phyloP scores from a whole-genome alignment of 2,888 invertebrate species.

The Protula sp. region DNA sequence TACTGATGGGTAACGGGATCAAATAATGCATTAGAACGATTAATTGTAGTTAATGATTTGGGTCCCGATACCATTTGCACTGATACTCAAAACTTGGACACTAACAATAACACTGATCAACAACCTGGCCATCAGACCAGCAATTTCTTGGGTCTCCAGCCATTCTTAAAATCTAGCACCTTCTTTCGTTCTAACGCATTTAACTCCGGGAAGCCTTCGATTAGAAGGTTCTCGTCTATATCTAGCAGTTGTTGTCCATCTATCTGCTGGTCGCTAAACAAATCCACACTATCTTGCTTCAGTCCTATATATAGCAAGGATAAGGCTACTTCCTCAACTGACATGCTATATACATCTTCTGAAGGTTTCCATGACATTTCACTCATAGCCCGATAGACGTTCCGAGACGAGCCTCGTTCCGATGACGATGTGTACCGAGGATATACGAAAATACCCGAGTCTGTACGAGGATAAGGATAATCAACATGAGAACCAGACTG shows the following conservation, averaged over 20 bases:
- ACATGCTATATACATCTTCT: conserved; percentile 30
- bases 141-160: conserved; percentile 43
- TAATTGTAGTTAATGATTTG: no score
- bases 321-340: conserved; percentile 41
- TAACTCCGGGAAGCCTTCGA: conserved; percentile 47
- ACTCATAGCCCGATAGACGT: not conserved
- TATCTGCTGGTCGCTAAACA: conserved; percentile 44
- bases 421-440: not conserved
- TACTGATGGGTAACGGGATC: no score
- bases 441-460: not conserved
- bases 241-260: conserved; percentile 44
- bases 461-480: not conserved
- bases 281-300: conserved; percentile 41
- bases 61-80: no score
- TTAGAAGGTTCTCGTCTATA: conserved; percentile 37
- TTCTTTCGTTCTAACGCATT: conserved; percentile 48
- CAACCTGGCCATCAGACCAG: no score
- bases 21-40: no score
- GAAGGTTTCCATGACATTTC: conserved; percentile 35
- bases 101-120: no score
- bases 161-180: conserved; percentile 44
- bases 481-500: not conserved
- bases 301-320: conserved; percentile 44
- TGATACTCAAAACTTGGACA: no score
- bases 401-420: not conserved